Evolutionary conservation across 1,140 invertebrate species (phyloP).

Genomic region (Cyclargus thomasi): DNA sequence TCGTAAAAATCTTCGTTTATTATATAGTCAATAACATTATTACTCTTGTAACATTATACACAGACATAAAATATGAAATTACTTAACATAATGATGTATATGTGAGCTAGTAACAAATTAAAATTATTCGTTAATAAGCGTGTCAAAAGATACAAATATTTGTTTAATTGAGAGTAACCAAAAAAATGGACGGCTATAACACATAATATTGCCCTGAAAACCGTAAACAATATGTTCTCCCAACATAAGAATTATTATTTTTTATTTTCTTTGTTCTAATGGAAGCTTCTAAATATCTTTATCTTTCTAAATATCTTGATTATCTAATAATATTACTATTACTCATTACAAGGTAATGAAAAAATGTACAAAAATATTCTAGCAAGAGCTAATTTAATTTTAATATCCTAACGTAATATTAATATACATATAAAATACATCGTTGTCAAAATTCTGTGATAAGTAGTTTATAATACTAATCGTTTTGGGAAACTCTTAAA

Average conservation of each 20-base stretch:
- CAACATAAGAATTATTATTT: too few relatives aligned
- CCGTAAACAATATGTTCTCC: too few relatives aligned
- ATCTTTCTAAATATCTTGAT: neutral
- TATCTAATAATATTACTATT: too few relatives aligned
- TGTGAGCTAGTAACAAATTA: too few relatives aligned
- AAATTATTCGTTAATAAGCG: conserved; percentile 3
- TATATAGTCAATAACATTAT: too few relatives aligned
- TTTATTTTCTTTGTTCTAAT: too few relatives aligned
- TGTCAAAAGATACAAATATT: neutral
- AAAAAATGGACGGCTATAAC: neutral
- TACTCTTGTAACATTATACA: too few relatives aligned
- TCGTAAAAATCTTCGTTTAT: too few relatives aligned
- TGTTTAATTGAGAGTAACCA: neutral
- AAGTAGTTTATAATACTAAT: neutral
- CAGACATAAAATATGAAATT: neutral
- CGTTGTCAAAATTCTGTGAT: too few relatives aligned
- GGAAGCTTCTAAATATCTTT: neutral
- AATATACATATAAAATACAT: neutral
- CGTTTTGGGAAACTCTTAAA: neutral
- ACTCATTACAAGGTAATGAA: too few relatives aligned
- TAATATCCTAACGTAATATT: too few relatives aligned
- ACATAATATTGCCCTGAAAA: too few relatives aligned
- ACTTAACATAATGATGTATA: neutral
- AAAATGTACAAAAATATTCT: neutral
- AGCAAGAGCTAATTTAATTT: neutral